A percentile compares a stretch with the other conserved stretches of the same genome.
Evolutionary conservation across 2,797 vertebrate genomes (phyloP).

Genomic region (Meriones psammophilus): DNA sequence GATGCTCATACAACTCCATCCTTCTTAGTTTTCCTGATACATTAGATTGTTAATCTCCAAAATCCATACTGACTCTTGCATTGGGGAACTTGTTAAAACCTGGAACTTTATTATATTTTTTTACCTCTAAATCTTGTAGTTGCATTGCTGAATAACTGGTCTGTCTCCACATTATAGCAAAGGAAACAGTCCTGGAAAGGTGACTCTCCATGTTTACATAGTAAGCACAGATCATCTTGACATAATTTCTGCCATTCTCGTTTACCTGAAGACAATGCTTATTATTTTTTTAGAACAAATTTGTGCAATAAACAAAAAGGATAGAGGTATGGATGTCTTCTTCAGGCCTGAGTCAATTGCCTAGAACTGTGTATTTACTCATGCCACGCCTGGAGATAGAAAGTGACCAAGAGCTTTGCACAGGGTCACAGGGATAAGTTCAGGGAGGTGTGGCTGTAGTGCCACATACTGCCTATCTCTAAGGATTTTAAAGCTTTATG

Average conservation of each 20-base stretch:
- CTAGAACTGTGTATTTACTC: not conserved
- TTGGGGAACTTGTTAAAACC: not conserved
- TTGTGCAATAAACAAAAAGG: constrained; percentile 33
- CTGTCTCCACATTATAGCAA: not conserved
- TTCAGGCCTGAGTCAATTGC: not conserved
- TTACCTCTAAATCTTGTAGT: not conserved
- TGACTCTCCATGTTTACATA: not conserved
- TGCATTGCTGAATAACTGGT: not conserved
- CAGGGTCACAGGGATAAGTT: not conserved
- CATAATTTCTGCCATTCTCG: not conserved
- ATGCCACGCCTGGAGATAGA: not conserved
- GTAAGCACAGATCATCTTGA: not conserved
- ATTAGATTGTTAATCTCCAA: not conserved
- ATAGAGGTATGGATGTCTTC: not conserved
- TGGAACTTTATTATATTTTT: not conserved
- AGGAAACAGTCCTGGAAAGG: not conserved
- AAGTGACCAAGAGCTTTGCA: not conserved
- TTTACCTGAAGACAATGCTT: not conserved
- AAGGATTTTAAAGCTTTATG: not conserved
- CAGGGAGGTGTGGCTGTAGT: not conserved
- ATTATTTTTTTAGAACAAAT: constrained; percentile 33
- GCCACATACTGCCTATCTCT: not conserved
- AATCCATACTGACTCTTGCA: not conserved
- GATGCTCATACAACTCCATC: not conserved
- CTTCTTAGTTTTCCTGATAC: not conserved